These are phyloP conservation scores for Drosophila yakuba DNA, from an alignment of 1,140 invertebrate genomes.

Conservation along the genomic window DNA sequence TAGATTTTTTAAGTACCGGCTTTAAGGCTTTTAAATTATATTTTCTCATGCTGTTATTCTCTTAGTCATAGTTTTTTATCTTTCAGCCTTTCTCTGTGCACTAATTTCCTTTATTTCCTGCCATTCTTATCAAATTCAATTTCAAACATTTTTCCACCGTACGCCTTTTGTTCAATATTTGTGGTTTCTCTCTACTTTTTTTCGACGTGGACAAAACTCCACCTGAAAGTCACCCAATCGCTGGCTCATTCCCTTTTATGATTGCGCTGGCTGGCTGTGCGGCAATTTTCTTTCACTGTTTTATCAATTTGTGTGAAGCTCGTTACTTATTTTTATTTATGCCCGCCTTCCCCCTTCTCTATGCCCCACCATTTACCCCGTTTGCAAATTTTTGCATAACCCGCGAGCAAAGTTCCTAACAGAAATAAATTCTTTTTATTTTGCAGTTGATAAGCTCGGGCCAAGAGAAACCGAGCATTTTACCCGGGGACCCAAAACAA, in stretches of 20 bases:
- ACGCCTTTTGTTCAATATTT: slow-evolving; percentile 76
- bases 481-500: slow-evolving; percentile 44
- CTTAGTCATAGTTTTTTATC: not conserved
- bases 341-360: slow-evolving; percentile 24
- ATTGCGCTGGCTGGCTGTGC: slow-evolving; percentile 52
- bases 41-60: too few species aligned
- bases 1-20: too few species aligned
- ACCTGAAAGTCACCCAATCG: slow-evolving; percentile 4
- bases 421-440: slow-evolving; percentile 82
- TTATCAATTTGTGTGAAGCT: slow-evolving; percentile 80
- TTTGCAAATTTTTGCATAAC: slow-evolving; percentile 80
- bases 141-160: slow-evolving; percentile 73
- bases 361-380: slow-evolving; percentile 9
- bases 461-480: slow-evolving; percentile 24
- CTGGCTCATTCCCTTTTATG: slow-evolving; percentile 42
- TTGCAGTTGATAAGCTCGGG: slow-evolving; percentile 77
- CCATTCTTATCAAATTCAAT: slow-evolving; percentile 75
- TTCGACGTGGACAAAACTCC: slow-evolving; percentile 13
- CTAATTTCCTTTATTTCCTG: slow-evolving; percentile 7
- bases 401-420: slow-evolving; percentile 81
- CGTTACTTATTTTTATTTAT: slow-evolving; percentile 83
- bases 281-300: slow-evolving; percentile 80
- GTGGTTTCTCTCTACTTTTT: slow-evolving; percentile 24
- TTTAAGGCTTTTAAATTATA: too few species aligned
- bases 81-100: not conserved